A percentile compares a stretch with the other conserved stretches of the same genome.
These are phyloP conservation scores for Temnopleurus reevesii DNA, from an alignment of 53 echinoderm and acorn worm species.

Conservation along the genomic window DNA sequence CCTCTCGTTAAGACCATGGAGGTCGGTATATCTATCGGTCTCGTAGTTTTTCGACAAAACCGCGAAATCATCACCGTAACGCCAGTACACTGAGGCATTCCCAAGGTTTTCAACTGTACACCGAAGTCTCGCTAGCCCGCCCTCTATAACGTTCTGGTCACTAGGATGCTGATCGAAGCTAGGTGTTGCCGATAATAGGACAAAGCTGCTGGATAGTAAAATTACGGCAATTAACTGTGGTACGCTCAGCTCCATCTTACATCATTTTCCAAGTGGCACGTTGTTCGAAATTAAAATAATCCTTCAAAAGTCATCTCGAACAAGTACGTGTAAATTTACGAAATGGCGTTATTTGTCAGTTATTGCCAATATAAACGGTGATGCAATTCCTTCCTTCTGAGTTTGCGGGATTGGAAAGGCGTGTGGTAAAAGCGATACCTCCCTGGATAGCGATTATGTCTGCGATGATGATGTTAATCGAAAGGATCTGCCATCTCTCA, in stretches of 20 bases:
- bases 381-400: neutral
- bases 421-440: no score
- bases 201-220: neutral
- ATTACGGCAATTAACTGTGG: neutral
- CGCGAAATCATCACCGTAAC: slow-evolving; percentile 6
- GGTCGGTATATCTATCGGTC: slow-evolving; percentile 46
- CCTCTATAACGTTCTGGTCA: slow-evolving; percentile 58
- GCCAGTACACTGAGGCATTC: slow-evolving; percentile 62
- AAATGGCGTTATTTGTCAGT: neutral
- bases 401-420: neutral
- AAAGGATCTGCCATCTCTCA: neutral
- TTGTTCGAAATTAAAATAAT: no score
- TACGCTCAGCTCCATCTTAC: neutral
- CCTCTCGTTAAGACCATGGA: slow-evolving; percentile 59
- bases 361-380: neutral
- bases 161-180: slow-evolving; percentile 46
- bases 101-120: slow-evolving; percentile 61
- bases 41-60: slow-evolving; percentile 57
- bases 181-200: neutral
- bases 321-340: neutral
- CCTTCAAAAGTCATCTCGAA: neutral
- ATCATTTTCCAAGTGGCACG: neutral
- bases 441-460: neutral
- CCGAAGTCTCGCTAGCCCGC: slow-evolving; percentile 61
- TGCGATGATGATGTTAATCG: neutral